A percentile compares a stretch with the other conserved stretches of the same genome.
Evolutionary conservation across 2,113 vertebrate genomes (phyloP).

Genomic region (Sisor rabdophorus): DNA sequence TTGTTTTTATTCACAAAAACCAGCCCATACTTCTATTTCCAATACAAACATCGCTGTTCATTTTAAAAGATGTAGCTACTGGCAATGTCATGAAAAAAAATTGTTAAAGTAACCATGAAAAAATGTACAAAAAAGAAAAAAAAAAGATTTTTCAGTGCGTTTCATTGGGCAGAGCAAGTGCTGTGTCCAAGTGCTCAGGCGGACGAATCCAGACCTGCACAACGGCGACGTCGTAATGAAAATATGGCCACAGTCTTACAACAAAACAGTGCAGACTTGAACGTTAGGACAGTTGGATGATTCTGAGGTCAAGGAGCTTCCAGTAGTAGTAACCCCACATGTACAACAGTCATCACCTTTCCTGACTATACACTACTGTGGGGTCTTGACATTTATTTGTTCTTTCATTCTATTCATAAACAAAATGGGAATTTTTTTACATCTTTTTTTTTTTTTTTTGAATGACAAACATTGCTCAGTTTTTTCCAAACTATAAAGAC

Average conservation of each 20-base stretch:
- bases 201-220: constrained; percentile 62
- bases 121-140: constrained; percentile 58
- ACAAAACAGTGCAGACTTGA: constrained; percentile 56
- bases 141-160: constrained; percentile 69
- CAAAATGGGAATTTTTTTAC: constrained; percentile 69
- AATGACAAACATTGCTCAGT: constrained; percentile 80
- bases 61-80: constrained; percentile 84
- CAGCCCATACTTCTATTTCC: constrained; percentile 95
- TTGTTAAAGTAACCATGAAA: constrained; percentile 22
- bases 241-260: constrained; percentile 66
- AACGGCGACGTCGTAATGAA: constrained; percentile 58
- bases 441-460: constrained; percentile 64
- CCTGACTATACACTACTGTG: constrained; percentile 47
- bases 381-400: constrained; percentile 35
- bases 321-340: constrained; percentile 57
- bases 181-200: constrained; percentile 66
- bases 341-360: constrained; percentile 53
- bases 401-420: constrained; percentile 52
- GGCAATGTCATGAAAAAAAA: constrained; percentile 64
- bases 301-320: constrained; percentile 58
- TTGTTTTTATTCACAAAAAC: constrained; percentile 99
- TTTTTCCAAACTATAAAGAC: constrained; percentile 61
- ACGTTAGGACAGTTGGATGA: constrained; percentile 46
- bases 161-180: constrained; percentile 71
- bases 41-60: constrained; percentile 96